Evolutionary conservation across 1,140 invertebrate species (phyloP).

Genomic region (Drosophila bocki): DNA sequence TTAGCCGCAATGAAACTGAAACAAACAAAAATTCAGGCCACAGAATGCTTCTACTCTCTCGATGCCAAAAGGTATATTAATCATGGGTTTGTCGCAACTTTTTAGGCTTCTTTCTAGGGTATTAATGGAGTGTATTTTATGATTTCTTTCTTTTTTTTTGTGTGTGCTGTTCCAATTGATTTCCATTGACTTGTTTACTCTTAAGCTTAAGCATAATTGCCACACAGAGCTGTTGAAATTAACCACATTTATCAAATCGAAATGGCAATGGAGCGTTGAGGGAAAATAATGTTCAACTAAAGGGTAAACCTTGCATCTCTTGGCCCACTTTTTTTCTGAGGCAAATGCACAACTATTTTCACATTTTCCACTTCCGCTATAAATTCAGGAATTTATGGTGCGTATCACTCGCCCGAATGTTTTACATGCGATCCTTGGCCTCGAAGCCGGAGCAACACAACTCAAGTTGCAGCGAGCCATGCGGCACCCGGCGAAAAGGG

Average conservation of each 20-base stretch:
- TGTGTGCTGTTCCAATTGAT: constrained; percentile 32
- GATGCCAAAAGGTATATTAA: constrained; percentile 3
- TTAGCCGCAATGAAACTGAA: constrained; percentile 34
- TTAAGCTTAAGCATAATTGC: constrained; percentile 55
- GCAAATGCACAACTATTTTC: constrained; percentile 68
- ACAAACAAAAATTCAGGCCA: constrained; percentile 12
- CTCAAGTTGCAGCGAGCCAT: constrained; percentile 11
- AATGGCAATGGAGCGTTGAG: constrained; percentile 24
- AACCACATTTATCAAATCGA: constrained; percentile 70
- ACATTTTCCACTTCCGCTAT: constrained; percentile 80
- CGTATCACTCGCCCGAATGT: constrained; percentile 75
- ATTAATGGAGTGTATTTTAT: background rate
- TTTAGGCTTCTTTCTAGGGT: constrained; percentile 4
- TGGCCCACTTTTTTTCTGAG: constrained; percentile 5
- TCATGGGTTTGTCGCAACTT: background rate
- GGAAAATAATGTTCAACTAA: background rate
- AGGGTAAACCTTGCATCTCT: background rate
- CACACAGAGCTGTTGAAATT: constrained; percentile 54
- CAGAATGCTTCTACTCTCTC: background rate
- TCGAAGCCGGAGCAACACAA: constrained; percentile 16
- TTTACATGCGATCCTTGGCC: constrained; percentile 66
- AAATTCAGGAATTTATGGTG: constrained; percentile 78
- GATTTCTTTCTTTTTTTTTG: background rate
- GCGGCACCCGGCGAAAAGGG: constrained; percentile 24
- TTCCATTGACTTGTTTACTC: constrained; percentile 51